Evolutionary conservation across 1,140 invertebrate genomes (phyloP), one percentile per base, ranked within the genome.

Genomic region (Drosophila kohkoa): DNA sequence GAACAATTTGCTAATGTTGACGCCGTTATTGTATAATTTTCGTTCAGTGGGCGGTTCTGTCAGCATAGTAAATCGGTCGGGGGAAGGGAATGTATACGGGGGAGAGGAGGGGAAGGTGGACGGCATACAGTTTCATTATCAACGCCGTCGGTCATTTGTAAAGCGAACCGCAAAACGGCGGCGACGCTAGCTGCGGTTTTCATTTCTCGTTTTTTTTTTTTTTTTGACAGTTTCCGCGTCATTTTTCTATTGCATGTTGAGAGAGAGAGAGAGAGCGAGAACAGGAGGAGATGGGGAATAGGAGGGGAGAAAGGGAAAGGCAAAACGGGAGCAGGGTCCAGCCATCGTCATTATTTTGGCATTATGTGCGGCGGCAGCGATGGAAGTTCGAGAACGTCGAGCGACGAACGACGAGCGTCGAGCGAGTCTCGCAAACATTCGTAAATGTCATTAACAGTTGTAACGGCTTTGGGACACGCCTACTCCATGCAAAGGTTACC

Each of bases 371-470:
- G 67, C 38, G n/a, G 30, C 35, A n/a, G 20, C 28, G 54, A 3
- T 52, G 28, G 57, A 59, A 64, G 32, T 55, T 67, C 46, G 48
- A 64, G 51, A 60, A 67, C 30, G 49, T 48, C 48, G 59, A 45
- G 51, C 75, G 59, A 52, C 20, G 20, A 20, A 0, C 20, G 20
- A 20, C 20, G 51, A 60, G 63, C 30, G 49, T 48, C 48, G 59
- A 45, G 48, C 75, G 64, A 52, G 52, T 65, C 77, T 76, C 66
- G 59, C 85, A 81, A 89, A 81, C 85, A 89, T 89, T 89, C 85
- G 85, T 89, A 89, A 89, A 89, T 89, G 85, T 89, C 85, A 89
- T 89, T 89, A 89, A 89, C 85, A 89, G 85, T 89, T 89, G 86
- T 85, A 89, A 88, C 80, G 80, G 82, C 77, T 80, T 64, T 64